Evolutionary conservation across 2,888 invertebrate genomes (phyloP).

Genomic region (Ypsolopha sequella): DNA sequence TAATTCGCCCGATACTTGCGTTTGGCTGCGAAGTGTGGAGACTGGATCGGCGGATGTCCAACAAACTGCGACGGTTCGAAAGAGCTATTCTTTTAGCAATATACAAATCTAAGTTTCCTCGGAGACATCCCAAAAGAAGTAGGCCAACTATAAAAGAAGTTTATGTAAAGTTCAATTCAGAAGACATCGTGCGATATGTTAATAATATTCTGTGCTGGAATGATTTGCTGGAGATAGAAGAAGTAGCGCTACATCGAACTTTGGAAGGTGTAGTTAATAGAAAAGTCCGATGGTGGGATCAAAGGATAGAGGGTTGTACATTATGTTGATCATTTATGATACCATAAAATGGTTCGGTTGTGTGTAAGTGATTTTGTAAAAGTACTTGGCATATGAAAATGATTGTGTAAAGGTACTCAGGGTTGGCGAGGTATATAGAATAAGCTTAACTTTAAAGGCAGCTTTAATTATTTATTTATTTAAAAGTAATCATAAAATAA

Average conservation of each 20-base stretch:
- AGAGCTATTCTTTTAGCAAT: constrained; percentile 26
- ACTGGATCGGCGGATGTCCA: constrained; percentile 16
- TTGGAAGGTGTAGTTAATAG: constrained; percentile 3
- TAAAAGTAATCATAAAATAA: too few species aligned
- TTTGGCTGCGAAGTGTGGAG: constrained; percentile 45
- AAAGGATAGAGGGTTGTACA: too few species aligned
- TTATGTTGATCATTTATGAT: too few species aligned
- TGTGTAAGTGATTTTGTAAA: too few species aligned
- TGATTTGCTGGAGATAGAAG: constrained; percentile 22
- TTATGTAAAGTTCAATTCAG: constrained; percentile 20
- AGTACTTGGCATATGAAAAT: too few species aligned
- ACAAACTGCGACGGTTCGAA: constrained; percentile 29
- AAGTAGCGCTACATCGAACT: constrained; percentile 14
- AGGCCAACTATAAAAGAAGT: constrained; percentile 19
- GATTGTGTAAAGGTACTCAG: too few species aligned
- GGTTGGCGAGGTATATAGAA: too few species aligned
- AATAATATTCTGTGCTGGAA: constrained; percentile 27
- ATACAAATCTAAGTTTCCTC: constrained; percentile 32
- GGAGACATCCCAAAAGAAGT: constrained; percentile 24
- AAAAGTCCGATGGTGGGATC: constrained; percentile 18
- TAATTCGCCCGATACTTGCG: constrained; percentile 37
- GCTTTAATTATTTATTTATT: too few species aligned
- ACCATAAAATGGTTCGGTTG: too few species aligned
- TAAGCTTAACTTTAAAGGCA: too few species aligned
- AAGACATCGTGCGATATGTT: constrained; percentile 24